These are phyloP conservation scores for Diloba caeruleocephala DNA, from an alignment of 2,888 invertebrate genomes.

Conservation along the genomic window DNA sequence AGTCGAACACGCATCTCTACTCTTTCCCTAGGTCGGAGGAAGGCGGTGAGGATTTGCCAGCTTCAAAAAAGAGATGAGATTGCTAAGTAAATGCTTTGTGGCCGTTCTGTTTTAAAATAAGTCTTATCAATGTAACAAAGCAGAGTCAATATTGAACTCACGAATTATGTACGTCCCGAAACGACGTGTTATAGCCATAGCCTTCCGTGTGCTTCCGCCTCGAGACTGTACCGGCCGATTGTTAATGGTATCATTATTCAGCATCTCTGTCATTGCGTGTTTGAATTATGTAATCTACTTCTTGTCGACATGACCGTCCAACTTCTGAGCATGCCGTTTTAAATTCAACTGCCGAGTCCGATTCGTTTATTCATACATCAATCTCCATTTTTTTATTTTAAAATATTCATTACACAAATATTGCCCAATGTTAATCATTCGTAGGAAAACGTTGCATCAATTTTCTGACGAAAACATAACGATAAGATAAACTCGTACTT, in stretches of 20 bases:
- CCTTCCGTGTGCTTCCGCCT: slow-evolving; percentile 47
- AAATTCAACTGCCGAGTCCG: slow-evolving; percentile 7
- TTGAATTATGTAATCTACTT: slow-evolving; percentile 49
- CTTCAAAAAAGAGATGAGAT: too few species aligned
- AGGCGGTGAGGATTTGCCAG: too few species aligned
- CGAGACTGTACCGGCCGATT: slow-evolving; percentile 18
- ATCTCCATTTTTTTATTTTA: background rate
- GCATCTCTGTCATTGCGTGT: slow-evolving; percentile 47
- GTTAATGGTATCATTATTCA: slow-evolving; percentile 41
- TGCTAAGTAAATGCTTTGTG: too few species aligned
- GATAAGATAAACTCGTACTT: slow-evolving; percentile 28
- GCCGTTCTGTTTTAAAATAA: slow-evolving; percentile 15
- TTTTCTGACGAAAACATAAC: slow-evolving; percentile 13
- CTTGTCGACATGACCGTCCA: slow-evolving; percentile 31
- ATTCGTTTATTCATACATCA: slow-evolving; percentile 3
- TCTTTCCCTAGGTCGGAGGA: too few species aligned
- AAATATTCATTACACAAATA: background rate
- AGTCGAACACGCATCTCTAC: too few species aligned
- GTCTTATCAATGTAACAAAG: slow-evolving; percentile 16
- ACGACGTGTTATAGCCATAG: slow-evolving; percentile 19
- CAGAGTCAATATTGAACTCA: slow-evolving; percentile 34
- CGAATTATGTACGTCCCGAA: slow-evolving; percentile 29
- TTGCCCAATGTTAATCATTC: slow-evolving; percentile 5
- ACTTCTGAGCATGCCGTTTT: slow-evolving; percentile 11
- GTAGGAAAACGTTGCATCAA: slow-evolving; percentile 20